These are phyloP conservation scores for Antedon mediterranea DNA, from an alignment of 53 echinoderm and acorn worm species.

Conservation along the genomic window DNA sequence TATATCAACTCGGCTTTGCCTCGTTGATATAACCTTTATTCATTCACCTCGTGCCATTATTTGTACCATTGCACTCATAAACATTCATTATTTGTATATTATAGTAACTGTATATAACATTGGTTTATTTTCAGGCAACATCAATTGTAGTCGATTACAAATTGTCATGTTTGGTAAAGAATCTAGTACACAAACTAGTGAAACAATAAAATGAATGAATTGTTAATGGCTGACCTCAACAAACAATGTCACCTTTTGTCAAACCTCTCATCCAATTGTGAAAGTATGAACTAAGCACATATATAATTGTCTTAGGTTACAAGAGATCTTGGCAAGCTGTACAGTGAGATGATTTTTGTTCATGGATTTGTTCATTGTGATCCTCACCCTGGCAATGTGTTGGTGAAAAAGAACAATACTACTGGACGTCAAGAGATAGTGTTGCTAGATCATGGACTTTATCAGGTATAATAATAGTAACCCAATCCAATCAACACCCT, in stretches of 20 bases:
- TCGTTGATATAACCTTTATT: no score
- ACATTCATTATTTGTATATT: no score
- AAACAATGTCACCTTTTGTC: no score
- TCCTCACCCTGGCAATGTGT: constrained; percentile 90
- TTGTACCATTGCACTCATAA: no score
- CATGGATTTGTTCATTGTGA: constrained; percentile 96
- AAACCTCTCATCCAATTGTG: no score
- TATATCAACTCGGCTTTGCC: no score
- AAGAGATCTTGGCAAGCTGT: constrained; percentile 68
- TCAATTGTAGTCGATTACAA: constrained; percentile 76
- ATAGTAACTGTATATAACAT: no score
- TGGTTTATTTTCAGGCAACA: constrained; percentile 28
- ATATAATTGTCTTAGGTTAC: constrained; percentile 51
- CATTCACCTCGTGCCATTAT: no score
- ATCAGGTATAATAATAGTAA: constrained; percentile 41
- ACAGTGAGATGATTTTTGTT: constrained; percentile 99
- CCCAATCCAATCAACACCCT: no score
- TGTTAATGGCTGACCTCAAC: no score
- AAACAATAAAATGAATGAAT: no score
- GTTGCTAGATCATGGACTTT: constrained; percentile 87
- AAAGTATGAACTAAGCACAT: no score
- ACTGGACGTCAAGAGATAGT: constrained; percentile 58
- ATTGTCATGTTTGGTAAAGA: constrained; percentile 40
- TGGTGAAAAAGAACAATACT: constrained; percentile 40
- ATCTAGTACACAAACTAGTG: neutral